Base-by-base conservation (phyloP, 2,888 invertebrate genomes). In the Tiliacea citrago region DNA sequence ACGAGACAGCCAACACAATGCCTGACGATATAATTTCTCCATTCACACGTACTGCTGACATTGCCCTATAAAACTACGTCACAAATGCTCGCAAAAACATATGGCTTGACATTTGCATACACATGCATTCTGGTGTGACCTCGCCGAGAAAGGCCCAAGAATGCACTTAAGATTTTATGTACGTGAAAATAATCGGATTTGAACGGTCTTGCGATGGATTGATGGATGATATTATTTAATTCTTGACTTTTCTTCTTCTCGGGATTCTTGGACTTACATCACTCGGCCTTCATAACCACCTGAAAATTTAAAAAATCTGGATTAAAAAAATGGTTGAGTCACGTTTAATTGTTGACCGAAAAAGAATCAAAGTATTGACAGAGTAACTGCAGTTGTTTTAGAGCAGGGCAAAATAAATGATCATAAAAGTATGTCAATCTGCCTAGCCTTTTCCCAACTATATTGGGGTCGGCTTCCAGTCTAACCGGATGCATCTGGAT, bases 1-100 rank as follows among this genome's bases (percentile, higher is more conserved):
- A 57, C 51, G 39, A 39, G 65, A 63, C 49, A 61, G 3, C 35
- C n/a, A 35, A 71, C 29, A 75, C 62, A 72, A 76, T 80, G 76
- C 73, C 16, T 77, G 72, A 74, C 61, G 35, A 49, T 71, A 65
- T 67, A 71, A 83, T 62, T 82, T 83, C 83, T 82, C 77, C 73
- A 83, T 90, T 89, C 89, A 77, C 90, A 90, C 88, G 88, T 90
- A 87, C 79, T 79, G 88, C 87, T 89, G 90, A 91, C 90, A 90
- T 90, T 90, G 91, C 83, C 88, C 91, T 86, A 86, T 76, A 84
- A n/a, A 85, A 88, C 72, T 85, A 83, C 89, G 87, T 89, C 88
- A 88, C 75, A 71, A 63, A 63, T 70, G 78, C 71, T 57, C 60
- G 74, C 69, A 29, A 69, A 79, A 83, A 78, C 89, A 89, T 85